Percentiles rank a stretch among this genome's conserved stretches.
Conservation (phyloP, 1,140 invertebrate species). For the Araneus ventricosus region DNA sequence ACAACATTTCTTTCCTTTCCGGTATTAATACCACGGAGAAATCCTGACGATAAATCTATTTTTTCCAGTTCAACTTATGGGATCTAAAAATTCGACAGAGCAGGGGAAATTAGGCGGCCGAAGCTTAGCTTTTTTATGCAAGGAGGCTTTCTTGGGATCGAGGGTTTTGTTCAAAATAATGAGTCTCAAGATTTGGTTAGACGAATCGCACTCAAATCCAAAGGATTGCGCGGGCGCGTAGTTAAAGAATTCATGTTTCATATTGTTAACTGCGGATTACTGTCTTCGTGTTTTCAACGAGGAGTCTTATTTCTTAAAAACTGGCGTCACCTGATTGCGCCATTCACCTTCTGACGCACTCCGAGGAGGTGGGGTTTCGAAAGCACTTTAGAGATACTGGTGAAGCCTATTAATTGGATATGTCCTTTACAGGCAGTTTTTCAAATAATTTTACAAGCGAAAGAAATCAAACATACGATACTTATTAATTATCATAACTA, state of each 20-base stretch:
- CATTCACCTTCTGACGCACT: not conserved
- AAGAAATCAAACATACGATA: no score
- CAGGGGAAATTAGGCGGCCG: constrained; percentile 53
- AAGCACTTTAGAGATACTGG: not conserved
- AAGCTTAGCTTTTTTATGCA: constrained; percentile 49
- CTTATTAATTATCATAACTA: no score
- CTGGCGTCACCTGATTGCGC: not conserved
- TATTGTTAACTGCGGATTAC: constrained; percentile 71
- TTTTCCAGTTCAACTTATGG: constrained; percentile 45
- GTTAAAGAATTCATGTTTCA: constrained; percentile 69
- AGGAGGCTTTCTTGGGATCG: constrained; percentile 3
- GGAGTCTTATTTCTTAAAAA: constrained; percentile 16
- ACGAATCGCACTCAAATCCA: constrained; percentile 8
- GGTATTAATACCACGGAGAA: constrained; percentile 10
- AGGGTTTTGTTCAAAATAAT: constrained; percentile 68
- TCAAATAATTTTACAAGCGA: not conserved
- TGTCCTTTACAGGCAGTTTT: not conserved
- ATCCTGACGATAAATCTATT: constrained; percentile 49
- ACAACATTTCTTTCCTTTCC: constrained; percentile 46
- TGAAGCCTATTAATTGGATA: not conserved
- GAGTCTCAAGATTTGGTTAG: constrained; percentile 68
- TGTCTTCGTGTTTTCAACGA: not conserved
- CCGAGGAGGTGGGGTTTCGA: not conserved
- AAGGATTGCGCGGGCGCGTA: constrained; percentile 16
- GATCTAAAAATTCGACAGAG: constrained; percentile 61